These are phyloP conservation scores for Fukomys damarensis DNA, from an alignment of 2,113 vertebrate species.

Conservation along the genomic window DNA sequence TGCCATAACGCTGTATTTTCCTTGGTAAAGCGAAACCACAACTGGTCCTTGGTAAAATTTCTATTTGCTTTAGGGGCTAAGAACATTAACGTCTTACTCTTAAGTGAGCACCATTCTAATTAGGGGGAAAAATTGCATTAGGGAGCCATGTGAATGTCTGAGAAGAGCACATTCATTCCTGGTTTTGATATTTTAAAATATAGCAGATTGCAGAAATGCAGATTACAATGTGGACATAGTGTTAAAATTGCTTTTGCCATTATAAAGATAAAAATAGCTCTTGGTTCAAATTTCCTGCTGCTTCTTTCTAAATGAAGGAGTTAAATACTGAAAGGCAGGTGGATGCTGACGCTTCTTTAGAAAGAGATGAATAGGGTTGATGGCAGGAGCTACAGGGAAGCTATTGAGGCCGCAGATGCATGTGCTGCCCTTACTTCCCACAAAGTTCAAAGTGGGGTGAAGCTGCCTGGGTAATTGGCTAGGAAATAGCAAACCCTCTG, in stretches of 20 bases:
- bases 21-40: conserved; percentile 55
- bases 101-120: conserved; percentile 68
- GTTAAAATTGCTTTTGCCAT: conserved; percentile 88
- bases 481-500: conserved; percentile 90
- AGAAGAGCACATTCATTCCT: conserved; percentile 79
- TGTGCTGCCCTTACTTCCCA: conserved; percentile 86
- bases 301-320: conserved; percentile 89
- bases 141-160: conserved; percentile 67
- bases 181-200: conserved; percentile 84
- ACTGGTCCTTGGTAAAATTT: conserved; percentile 66
- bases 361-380: conserved; percentile 90
- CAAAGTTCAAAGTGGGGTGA: conserved; percentile 90
- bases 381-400: conserved; percentile 89
- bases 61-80: conserved; percentile 59
- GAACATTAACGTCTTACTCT: conserved; percentile 66
- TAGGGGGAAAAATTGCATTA: conserved; percentile 75
- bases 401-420: conserved; percentile 91
- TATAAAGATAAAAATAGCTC: conserved; percentile 89
- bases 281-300: conserved; percentile 88
- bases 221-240: conserved; percentile 80
- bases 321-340: conserved; percentile 91
- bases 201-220: conserved; percentile 83
- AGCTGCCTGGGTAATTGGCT: conserved; percentile 90
- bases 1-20: conserved; percentile 59
- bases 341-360: conserved; percentile 88